Percentiles rank a stretch among this genome's conserved stretches.
These are phyloP conservation scores for Conchocele bisecta DNA, from an alignment of 2,888 invertebrate species.

Conservation along the genomic window DNA sequence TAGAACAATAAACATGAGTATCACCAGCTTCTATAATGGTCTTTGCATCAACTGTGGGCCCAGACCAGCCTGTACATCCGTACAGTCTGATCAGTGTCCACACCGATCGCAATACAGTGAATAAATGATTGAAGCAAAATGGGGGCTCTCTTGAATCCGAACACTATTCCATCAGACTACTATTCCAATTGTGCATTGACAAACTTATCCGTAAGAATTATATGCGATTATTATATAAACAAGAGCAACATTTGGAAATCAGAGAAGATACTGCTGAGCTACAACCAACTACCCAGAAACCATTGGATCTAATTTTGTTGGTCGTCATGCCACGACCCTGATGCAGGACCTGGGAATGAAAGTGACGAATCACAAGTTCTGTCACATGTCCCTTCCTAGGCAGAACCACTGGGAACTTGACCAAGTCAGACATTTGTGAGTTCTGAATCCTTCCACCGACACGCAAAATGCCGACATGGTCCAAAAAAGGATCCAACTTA, in stretches of 20 bases:
- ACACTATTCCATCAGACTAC: too few species aligned
- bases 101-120: too few species aligned
- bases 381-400: constrained; percentile 46
- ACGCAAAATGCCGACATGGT: constrained; percentile 45
- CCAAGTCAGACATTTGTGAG: not conserved
- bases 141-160: too few species aligned
- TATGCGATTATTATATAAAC: too few species aligned
- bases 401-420: constrained; percentile 49
- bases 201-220: too few species aligned
- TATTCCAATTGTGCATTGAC: too few species aligned
- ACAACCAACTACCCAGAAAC: constrained; percentile 74
- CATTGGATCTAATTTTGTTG: constrained; percentile 55
- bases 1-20: too few species aligned
- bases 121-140: too few species aligned
- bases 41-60: too few species aligned
- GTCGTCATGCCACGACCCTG: constrained; percentile 55
- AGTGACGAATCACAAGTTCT: constrained; percentile 37
- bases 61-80: too few species aligned
- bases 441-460: constrained; percentile 53
- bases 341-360: constrained; percentile 37
- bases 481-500: constrained; percentile 51
- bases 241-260: constrained; percentile 70
- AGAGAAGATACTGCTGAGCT: constrained; percentile 56
- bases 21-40: too few species aligned
- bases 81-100: too few species aligned